Conservation (phyloP, 2,888 invertebrate species). For the Ophion obscuratus region DNA sequence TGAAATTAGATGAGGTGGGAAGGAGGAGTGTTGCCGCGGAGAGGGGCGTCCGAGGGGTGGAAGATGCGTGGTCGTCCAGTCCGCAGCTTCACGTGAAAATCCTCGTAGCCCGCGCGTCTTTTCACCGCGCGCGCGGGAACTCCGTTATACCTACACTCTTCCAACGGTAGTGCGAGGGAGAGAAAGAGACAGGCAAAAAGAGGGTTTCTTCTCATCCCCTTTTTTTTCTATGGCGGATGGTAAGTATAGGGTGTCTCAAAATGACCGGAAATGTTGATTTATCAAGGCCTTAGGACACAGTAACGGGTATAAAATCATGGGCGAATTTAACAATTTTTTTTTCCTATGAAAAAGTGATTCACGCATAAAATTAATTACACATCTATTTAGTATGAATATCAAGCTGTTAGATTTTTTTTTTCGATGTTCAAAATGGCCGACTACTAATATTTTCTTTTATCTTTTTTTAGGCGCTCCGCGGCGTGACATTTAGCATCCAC, state of each 20-base stretch:
- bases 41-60: conserved; percentile 72
- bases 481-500: too few species aligned
- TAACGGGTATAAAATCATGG: too few species aligned
- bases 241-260: neutral
- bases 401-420: too few species aligned
- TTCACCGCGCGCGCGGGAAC: conserved; percentile 64
- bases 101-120: conserved; percentile 72
- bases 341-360: too few species aligned
- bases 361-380: too few species aligned
- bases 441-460: too few species aligned
- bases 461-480: too few species aligned
- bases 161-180: conserved; percentile 62
- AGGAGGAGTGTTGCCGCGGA: conserved; percentile 43
- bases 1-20: conserved; percentile 38
- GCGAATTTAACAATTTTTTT: too few species aligned
- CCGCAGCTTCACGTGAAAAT: conserved; percentile 81
- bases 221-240: conserved; percentile 11
- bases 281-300: too few species aligned
- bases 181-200: neutral
- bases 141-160: conserved; percentile 66
- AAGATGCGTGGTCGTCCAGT: conserved; percentile 82
- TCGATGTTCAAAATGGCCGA: too few species aligned
- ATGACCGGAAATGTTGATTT: too few species aligned
- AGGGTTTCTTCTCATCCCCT: conserved; percentile 11
- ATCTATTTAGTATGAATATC: too few species aligned